These are phyloP conservation scores for Dicentrarchus labrax DNA, from an alignment of 2,113 vertebrate genomes.

Conservation along the genomic window DNA sequence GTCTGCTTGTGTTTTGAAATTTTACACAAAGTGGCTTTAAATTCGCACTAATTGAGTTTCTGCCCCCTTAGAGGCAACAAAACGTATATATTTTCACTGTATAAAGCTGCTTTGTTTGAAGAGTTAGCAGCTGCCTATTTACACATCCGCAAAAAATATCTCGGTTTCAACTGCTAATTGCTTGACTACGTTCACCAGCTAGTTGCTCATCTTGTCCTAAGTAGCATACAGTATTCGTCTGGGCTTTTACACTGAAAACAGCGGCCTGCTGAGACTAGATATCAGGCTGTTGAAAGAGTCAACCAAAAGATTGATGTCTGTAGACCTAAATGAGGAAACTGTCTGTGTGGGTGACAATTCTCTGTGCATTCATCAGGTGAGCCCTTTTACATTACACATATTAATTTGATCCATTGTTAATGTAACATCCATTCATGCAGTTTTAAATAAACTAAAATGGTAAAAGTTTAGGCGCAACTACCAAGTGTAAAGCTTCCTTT, in stretches of 20 bases:
- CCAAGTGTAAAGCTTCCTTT: background rate
- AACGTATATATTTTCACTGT: background rate
- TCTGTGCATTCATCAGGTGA: background rate
- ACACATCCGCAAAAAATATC: background rate
- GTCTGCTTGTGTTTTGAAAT: background rate
- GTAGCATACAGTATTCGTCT: background rate
- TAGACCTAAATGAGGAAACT: background rate
- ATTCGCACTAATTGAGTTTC: background rate
- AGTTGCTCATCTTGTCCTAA: background rate
- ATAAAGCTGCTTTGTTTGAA: background rate
- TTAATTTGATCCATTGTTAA: background rate
- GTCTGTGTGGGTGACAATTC: background rate
- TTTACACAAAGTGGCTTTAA: background rate
- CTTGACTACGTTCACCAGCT: background rate
- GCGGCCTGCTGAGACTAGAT: background rate
- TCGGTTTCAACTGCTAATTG: background rate
- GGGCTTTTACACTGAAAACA: background rate
- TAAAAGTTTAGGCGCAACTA: background rate
- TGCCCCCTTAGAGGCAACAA: background rate
- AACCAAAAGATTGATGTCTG: background rate
- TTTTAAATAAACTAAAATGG: constrained; percentile 2
- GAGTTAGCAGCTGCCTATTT: background rate
- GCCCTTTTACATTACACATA: background rate
- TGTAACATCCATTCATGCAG: background rate
- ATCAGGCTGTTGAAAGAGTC: background rate